phyloP scores from a whole-genome alignment of 1,140 invertebrate species.

The Neodiprion virginianus region DNA sequence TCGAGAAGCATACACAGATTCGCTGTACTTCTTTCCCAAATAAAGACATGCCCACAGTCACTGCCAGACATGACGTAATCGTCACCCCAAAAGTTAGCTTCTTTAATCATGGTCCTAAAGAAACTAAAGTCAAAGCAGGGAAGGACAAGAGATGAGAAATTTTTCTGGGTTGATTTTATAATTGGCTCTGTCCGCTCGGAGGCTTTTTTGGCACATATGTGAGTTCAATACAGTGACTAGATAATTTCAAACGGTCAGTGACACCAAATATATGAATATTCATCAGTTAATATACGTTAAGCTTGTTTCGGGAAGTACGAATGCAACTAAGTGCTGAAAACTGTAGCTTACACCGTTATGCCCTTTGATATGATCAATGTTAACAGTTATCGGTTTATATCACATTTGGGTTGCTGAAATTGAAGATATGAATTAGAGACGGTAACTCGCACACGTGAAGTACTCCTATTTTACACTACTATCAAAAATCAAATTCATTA shows the following conservation, averaged over 20 bases:
- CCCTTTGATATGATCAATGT: neutral
- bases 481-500: too few relatives aligned
- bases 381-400: neutral
- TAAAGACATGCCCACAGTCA: slow-evolving; percentile 84
- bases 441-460: neutral
- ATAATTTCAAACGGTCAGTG: slow-evolving; percentile 8
- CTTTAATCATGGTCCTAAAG: slow-evolving; percentile 87
- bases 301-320: neutral
- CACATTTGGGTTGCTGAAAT: neutral
- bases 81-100: slow-evolving; percentile 88
- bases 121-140: slow-evolving; percentile 58
- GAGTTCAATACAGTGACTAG: slow-evolving; percentile 1
- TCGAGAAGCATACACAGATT: slow-evolving; percentile 80
- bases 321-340: neutral
- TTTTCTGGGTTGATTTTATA: slow-evolving; percentile 49
- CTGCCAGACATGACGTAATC: slow-evolving; percentile 85
- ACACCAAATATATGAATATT: slow-evolving; percentile 10
- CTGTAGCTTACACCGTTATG: neutral
- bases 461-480: neutral
- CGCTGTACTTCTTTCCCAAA: slow-evolving; percentile 72
- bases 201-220: slow-evolving; percentile 44
- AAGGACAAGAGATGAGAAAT: slow-evolving; percentile 54
- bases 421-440: neutral
- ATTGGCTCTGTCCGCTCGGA: slow-evolving; percentile 57
- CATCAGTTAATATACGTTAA: neutral